A percentile compares a stretch with the other conserved stretches of the same genome.
Evolutionary conservation across 2,797 vertebrate species (phyloP).

Genomic region (Sphenodon punctatus): DNA sequence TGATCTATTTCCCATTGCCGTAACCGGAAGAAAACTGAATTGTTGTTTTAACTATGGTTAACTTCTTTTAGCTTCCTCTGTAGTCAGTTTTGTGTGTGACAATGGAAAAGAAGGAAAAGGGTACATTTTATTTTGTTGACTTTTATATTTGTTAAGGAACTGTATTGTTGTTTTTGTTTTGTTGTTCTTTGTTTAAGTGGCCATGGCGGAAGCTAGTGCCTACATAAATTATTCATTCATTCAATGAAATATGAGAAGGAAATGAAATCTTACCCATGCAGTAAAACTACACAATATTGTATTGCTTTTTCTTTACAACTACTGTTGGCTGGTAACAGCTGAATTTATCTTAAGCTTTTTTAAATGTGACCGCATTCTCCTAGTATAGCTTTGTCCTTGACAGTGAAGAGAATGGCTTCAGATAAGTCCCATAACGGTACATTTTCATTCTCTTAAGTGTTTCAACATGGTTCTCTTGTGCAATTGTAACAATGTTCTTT

Average conservation of each 20-base stretch:
- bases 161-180: too few species aligned
- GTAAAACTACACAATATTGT: background rate
- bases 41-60: too few species aligned
- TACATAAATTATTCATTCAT: too few species aligned
- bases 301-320: background rate
- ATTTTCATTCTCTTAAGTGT: background rate
- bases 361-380: background rate
- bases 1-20: too few species aligned
- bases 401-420: conserved; percentile 10
- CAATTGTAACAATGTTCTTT: background rate
- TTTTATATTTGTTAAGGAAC: too few species aligned
- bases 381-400: conserved; percentile 2
- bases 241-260: background rate
- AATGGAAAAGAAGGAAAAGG: too few species aligned
- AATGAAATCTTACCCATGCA: background rate
- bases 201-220: too few species aligned
- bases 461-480: background rate
- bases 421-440: conserved; percentile 14
- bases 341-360: background rate
- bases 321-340: background rate
- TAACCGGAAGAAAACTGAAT: too few species aligned
- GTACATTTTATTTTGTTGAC: too few species aligned
- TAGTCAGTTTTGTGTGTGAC: too few species aligned
- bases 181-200: too few species aligned
- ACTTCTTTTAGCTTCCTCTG: too few species aligned